These are phyloP conservation scores for Varecia variegata DNA, from an alignment of 2,797 vertebrate genomes.

Conservation along the genomic window DNA sequence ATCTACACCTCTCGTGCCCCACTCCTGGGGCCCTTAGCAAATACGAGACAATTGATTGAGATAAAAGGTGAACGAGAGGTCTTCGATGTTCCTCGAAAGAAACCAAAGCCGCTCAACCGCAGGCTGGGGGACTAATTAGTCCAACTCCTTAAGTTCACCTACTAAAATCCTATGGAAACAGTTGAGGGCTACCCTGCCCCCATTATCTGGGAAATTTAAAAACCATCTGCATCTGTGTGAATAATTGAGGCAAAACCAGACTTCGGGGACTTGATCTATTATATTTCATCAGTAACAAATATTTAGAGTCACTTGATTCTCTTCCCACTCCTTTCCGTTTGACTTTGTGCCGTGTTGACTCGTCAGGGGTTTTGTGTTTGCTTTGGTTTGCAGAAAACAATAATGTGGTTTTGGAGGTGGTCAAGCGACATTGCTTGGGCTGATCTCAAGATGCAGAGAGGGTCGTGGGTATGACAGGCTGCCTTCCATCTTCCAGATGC, in stretches of 20 bases:
- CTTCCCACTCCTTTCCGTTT: background rate
- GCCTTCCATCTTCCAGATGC: background rate
- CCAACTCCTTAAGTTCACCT: background rate
- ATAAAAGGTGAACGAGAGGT: constrained; percentile 62
- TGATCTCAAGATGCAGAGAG: background rate
- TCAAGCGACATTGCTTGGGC: background rate
- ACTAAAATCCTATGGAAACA: background rate
- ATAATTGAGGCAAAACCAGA: constrained; percentile 26
- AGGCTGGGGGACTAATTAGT: background rate
- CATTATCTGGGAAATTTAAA: background rate
- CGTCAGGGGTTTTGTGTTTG: background rate
- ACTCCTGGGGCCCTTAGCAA: constrained; percentile 69
- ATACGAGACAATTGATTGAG: constrained; percentile 63
- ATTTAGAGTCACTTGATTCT: background rate
- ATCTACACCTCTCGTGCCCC: constrained; percentile 40
- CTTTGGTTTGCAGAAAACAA: background rate
- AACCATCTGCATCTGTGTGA: background rate
- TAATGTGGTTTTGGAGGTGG: background rate
- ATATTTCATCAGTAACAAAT: background rate
- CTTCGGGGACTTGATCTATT: background rate
- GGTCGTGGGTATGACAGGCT: background rate
- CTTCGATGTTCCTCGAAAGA: constrained; percentile 24
- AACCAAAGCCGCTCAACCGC: background rate
- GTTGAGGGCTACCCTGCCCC: background rate
- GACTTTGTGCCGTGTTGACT: background rate